Conservation (phyloP, 2,888 invertebrate species). For the Tetanocera ferruginea region DNA sequence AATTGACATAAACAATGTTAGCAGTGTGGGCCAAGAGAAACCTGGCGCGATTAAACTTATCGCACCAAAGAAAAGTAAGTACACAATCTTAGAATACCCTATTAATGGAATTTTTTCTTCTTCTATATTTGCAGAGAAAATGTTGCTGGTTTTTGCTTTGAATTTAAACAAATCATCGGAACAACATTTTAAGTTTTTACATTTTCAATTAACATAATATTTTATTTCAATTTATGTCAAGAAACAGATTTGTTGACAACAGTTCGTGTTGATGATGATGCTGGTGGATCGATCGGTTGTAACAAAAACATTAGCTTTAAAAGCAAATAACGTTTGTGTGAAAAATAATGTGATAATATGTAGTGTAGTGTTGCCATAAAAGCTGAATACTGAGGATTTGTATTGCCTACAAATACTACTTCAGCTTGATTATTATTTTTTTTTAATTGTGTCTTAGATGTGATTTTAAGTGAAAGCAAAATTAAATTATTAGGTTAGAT, state of each 20-base stretch:
- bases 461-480: not conserved
- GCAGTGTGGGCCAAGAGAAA: constrained; percentile 73
- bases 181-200: not conserved
- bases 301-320: not conserved
- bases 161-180: constrained; percentile 26
- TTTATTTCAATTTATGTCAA: not conserved
- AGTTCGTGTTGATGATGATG: not conserved
- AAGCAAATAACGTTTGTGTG: not conserved
- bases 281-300: too few relatives aligned
- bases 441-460: not conserved
- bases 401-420: not conserved
- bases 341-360: not conserved
- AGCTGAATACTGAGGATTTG: not conserved
- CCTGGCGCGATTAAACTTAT: constrained; percentile 89
- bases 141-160: constrained; percentile 57
- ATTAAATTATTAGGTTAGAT: too few relatives aligned
- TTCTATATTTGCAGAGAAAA: constrained; percentile 49
- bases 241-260: not conserved
- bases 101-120: constrained; percentile 54
- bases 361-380: not conserved
- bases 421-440: not conserved
- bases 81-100: constrained; percentile 59
- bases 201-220: constrained; percentile 8
- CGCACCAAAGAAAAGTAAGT: constrained; percentile 93
- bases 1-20: constrained; percentile 71